Percentiles rank a stretch among this genome's conserved stretches.
Conservation (phyloP, 2,113 vertebrate species). For the Silurus glanis region DNA sequence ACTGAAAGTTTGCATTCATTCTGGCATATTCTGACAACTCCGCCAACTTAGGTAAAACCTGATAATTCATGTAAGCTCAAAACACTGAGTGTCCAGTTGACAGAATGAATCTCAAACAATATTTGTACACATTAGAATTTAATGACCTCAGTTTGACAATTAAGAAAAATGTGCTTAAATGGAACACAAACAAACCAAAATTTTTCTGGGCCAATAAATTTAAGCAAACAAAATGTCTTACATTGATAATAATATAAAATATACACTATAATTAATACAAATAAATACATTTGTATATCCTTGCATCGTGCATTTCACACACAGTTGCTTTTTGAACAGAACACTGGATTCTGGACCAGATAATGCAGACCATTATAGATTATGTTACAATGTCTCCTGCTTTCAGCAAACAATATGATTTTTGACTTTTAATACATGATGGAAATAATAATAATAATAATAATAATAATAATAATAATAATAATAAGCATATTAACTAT, state of each 20-base stretch:
- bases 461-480: no score
- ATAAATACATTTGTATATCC: not conserved
- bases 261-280: not conserved
- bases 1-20: no score
- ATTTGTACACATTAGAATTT: not conserved
- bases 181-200: no score
- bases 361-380: not conserved
- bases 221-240: not conserved
- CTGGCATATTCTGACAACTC: no score
- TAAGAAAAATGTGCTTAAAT: no score
- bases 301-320: not conserved
- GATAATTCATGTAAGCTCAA: no score
- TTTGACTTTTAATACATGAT: not conserved
- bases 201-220: not conserved
- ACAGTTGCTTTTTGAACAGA: not conserved
- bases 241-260: not conserved
- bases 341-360: not conserved
- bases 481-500: no score
- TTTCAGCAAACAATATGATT: no score
- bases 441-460: not conserved
- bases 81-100: no score
- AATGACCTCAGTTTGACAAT: not conserved
- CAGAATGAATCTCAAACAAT: no score
- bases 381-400: not conserved
- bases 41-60: no score